Evolutionary conservation across 2,888 invertebrate species (phyloP).

Genomic region (Oeneis ivallda): DNA sequence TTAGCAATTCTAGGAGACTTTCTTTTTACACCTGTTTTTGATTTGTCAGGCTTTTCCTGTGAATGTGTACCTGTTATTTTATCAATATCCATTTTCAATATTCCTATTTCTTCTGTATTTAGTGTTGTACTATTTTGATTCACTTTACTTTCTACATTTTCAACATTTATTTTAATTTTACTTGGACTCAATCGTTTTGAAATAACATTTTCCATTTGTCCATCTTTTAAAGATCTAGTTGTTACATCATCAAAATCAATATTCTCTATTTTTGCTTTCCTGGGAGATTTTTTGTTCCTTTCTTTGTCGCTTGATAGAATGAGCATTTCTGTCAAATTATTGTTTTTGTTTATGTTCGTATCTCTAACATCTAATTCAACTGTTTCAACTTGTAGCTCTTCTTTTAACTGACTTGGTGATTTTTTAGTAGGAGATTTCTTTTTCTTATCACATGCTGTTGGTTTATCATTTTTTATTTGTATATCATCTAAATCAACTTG

Average conservation of each 20-base stretch:
- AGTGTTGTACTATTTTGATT: not conserved
- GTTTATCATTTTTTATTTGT: not conserved
- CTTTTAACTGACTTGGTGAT: slow-evolving; percentile 1
- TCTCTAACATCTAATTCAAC: not conserved
- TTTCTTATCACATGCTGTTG: not conserved
- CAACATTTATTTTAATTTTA: not conserved
- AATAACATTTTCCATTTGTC: not conserved
- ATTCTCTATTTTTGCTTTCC: not conserved
- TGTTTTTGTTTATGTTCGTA: not conserved
- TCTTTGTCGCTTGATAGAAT: not conserved
- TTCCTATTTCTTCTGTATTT: not conserved
- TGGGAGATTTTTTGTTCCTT: not conserved
- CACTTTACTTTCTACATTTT: not conserved
- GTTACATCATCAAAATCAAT: not conserved
- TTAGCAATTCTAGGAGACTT: slow-evolving; percentile 37
- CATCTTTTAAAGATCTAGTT: not conserved
- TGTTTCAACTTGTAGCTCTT: not conserved
- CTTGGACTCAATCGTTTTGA: not conserved
- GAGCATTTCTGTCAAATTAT: no score
- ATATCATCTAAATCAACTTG: slow-evolving; percentile 39
- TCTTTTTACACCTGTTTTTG: slow-evolving; percentile 47
- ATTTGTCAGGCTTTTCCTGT: not conserved
- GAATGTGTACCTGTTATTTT: not conserved
- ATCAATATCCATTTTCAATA: slow-evolving; percentile 7
- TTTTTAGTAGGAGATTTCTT: slow-evolving; percentile 1